Conservation (phyloP, 1,140 invertebrate species). For the Daktulosphaira vitifoliae region DNA sequence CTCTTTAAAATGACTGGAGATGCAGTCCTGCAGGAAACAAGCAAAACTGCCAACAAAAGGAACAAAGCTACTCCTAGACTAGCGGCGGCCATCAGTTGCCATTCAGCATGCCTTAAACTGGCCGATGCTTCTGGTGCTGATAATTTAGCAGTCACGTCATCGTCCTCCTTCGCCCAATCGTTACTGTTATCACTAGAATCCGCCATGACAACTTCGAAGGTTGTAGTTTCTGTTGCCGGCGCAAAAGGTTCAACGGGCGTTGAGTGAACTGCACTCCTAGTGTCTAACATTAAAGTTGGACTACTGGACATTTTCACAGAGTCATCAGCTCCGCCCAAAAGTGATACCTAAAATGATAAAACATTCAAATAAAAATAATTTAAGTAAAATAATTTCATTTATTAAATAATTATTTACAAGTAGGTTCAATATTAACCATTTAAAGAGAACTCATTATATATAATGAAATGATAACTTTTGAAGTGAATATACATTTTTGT, state of each 20-base stretch:
- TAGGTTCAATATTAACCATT: no score
- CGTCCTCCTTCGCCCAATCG: constrained; percentile 34
- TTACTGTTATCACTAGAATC: background rate
- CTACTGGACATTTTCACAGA: constrained; percentile 30
- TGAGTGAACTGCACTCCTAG: constrained; percentile 4
- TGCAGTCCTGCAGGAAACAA: constrained; percentile 8
- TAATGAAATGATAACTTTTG: no score
- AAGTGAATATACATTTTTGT: no score
- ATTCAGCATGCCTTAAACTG: background rate
- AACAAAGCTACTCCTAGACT: constrained; percentile 24
- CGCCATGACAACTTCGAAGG: background rate
- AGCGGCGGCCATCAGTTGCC: constrained; percentile 27
- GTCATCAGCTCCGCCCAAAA: constrained; percentile 31
- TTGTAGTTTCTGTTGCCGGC: constrained; percentile 33
- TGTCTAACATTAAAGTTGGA: constrained; percentile 19
- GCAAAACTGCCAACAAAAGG: constrained; percentile 15
- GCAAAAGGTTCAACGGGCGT: constrained; percentile 35
- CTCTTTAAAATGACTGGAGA: background rate
- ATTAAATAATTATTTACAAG: no score
- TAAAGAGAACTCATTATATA: no score
- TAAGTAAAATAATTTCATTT: no score
- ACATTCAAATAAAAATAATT: no score
- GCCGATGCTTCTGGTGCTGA: constrained; percentile 3
- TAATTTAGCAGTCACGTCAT: constrained; percentile 11
- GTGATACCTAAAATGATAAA: constrained; percentile 29